A percentile compares a stretch with the other conserved stretches of the same genome.
phyloP scores from a whole-genome alignment of 2,113 vertebrate genomes.

The Oophaga pumilio region DNA sequence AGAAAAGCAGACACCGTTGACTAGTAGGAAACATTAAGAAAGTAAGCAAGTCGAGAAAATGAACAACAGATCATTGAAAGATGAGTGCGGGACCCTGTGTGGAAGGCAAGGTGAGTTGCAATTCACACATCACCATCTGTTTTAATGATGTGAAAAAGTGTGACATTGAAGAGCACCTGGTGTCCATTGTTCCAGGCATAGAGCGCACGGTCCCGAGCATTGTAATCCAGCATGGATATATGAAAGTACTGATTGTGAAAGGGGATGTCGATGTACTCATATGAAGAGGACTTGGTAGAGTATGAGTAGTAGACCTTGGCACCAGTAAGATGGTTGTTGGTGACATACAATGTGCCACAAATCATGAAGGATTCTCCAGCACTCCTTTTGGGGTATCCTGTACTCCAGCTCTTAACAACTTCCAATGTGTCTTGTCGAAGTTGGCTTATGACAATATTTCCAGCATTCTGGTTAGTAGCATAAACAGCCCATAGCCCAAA shows the following conservation, averaged over 20 bases:
- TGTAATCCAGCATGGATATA: slow-evolving; percentile 99
- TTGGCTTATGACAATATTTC: slow-evolving; percentile 94
- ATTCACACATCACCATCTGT: slow-evolving; percentile 82
- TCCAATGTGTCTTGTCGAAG: slow-evolving; percentile 90
- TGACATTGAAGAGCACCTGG: slow-evolving; percentile 97
- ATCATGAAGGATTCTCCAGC: slow-evolving; percentile 99
- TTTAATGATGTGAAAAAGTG: slow-evolving; percentile 97
- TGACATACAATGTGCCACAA: slow-evolving; percentile 95
- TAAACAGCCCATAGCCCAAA: slow-evolving; percentile 96
- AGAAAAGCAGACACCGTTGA: background rate
- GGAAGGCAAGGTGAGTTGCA: slow-evolving; percentile 52
- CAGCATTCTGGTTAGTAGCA: slow-evolving; percentile 97
- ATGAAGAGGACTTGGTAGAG: slow-evolving; percentile 93
- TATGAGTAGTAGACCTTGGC: slow-evolving; percentile 98
- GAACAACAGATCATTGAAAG: slow-evolving; percentile 44
- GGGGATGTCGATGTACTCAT: slow-evolving; percentile 96
- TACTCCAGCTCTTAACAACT: slow-evolving; percentile 92
- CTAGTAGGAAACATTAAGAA: slow-evolving; percentile 25
- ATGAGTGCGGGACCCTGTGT: slow-evolving; percentile 55
- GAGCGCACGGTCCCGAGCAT: slow-evolving; percentile 90
- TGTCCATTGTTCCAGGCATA: slow-evolving; percentile 99
- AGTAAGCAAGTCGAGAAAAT: slow-evolving; percentile 46
- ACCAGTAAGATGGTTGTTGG: slow-evolving; percentile 95
- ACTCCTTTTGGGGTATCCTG: slow-evolving; percentile 95
- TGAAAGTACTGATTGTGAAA: slow-evolving; percentile 99